phyloP scores from a whole-genome alignment of 2,888 invertebrate species.

The Baronia brevicornis region DNA sequence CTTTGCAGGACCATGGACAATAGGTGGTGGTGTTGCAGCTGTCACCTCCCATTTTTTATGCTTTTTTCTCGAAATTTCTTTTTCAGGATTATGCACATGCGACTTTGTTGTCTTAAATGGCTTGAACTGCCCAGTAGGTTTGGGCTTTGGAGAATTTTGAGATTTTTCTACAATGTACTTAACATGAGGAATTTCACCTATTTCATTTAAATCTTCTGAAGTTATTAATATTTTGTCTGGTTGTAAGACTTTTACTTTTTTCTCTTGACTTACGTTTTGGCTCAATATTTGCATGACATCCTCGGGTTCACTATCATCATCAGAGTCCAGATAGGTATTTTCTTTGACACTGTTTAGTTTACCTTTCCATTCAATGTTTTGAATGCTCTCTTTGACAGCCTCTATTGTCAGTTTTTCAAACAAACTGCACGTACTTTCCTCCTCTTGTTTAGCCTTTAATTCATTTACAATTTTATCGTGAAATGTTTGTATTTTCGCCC shows the following conservation, averaged over 20 bases:
- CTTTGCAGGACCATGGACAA: conserved; percentile 70
- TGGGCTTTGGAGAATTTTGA: conserved; percentile 46
- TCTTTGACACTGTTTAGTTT: conserved; percentile 42
- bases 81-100: conserved; percentile 71
- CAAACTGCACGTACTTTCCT: conserved; percentile 66
- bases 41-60: conserved; percentile 77
- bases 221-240: conserved; percentile 67
- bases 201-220: conserved; percentile 63
- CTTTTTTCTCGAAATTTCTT: conserved; percentile 66
- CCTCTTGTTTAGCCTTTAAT: conserved; percentile 62
- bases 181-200: conserved; percentile 63
- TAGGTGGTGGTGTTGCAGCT: conserved; percentile 77
- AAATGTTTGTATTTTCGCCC: conserved; percentile 69
- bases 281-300: conserved; percentile 77
- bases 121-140: conserved; percentile 60
- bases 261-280: conserved; percentile 66
- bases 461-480: conserved; percentile 61
- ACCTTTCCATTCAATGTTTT: conserved; percentile 77
- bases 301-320: conserved; percentile 76
- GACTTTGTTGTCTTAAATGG: conserved; percentile 75
- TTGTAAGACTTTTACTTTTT: conserved; percentile 57
- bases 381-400: conserved; percentile 53
- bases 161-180: conserved; percentile 72
- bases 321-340: conserved; percentile 60
- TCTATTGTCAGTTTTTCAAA: conserved; percentile 67